phyloP scores from a whole-genome alignment of 2,888 invertebrate genomes.

The Sisyra nigra region DNA sequence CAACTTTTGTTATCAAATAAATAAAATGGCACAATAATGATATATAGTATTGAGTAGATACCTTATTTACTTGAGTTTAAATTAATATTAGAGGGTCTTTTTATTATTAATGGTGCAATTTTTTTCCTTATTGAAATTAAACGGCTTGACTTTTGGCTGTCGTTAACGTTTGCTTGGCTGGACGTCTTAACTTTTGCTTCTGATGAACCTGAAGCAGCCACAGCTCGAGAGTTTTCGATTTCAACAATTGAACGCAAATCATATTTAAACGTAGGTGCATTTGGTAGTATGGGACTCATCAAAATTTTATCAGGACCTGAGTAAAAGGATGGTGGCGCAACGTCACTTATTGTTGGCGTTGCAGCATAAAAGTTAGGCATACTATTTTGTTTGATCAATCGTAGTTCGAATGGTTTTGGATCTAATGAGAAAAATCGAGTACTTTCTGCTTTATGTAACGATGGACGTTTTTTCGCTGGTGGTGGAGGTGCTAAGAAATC shows the following conservation, averaged over 20 bases:
- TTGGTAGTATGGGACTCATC: conserved; percentile 21
- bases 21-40: too few relatives aligned
- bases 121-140: conserved; percentile 5
- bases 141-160: background rate
- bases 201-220: conserved; percentile 6
- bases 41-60: too few relatives aligned
- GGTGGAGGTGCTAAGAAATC: too few relatives aligned
- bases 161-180: background rate
- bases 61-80: too few relatives aligned
- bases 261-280: conserved; percentile 17
- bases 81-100: conserved; percentile 1
- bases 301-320: conserved; percentile 13
- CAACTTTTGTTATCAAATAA: too few relatives aligned
- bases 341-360: conserved; percentile 19
- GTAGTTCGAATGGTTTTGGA: conserved; percentile 18
- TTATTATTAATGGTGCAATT: conserved; percentile 7
- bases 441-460: too few relatives aligned
- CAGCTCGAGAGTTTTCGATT: conserved; percentile 17
- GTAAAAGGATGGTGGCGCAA: background rate
- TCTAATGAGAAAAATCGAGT: background rate
- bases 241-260: conserved; percentile 27
- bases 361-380: conserved; percentile 28
- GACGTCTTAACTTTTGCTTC: background rate
- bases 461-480: too few relatives aligned
- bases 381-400: conserved; percentile 25